Percentiles rank a stretch among this genome's conserved stretches.
Evolutionary conservation across 2,797 vertebrate genomes (phyloP).

Genomic region (Apogon hyalosoma): DNA sequence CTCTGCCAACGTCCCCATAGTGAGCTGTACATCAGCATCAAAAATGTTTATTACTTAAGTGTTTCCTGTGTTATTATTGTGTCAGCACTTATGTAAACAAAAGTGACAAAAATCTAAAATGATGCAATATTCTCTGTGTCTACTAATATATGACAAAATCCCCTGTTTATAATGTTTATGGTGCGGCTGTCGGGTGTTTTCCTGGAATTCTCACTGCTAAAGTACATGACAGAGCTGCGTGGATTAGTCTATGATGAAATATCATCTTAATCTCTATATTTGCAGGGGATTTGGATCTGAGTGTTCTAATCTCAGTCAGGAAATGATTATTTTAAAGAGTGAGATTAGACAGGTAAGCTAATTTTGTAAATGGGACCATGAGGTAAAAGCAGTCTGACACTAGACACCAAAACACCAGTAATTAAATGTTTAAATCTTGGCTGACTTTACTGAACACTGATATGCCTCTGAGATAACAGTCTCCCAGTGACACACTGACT

Average conservation of each 20-base stretch:
- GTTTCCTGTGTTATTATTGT: background rate
- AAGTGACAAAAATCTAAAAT: background rate
- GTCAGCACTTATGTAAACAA: slow-evolving; percentile 4
- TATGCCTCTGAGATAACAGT: background rate
- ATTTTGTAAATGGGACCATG: slow-evolving; percentile 57
- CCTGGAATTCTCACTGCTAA: slow-evolving; percentile 50
- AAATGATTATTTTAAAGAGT: slow-evolving; percentile 53
- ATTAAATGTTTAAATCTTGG: too few species aligned
- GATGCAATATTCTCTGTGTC: slow-evolving; percentile 10
- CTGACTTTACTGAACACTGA: too few species aligned
- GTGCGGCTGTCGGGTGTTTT: slow-evolving; percentile 5
- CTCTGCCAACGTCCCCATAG: slow-evolving; percentile 26
- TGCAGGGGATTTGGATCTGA: slow-evolving; percentile 51
- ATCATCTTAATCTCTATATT: slow-evolving; percentile 67
- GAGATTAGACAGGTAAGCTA: slow-evolving; percentile 58
- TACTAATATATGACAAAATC: slow-evolving; percentile 20
- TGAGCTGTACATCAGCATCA: background rate
- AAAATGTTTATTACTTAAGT: too few species aligned
- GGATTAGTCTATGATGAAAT: slow-evolving; percentile 69
- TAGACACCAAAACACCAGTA: background rate
- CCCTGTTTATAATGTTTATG: slow-evolving; percentile 27
- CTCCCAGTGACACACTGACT: slow-evolving; percentile 19
- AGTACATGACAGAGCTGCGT: slow-evolving; percentile 31
- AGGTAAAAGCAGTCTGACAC: slow-evolving; percentile 32
- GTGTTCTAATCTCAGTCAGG: slow-evolving; percentile 53